phyloP scores from a whole-genome alignment of 2,888 invertebrate species.

The Spisula solida region DNA sequence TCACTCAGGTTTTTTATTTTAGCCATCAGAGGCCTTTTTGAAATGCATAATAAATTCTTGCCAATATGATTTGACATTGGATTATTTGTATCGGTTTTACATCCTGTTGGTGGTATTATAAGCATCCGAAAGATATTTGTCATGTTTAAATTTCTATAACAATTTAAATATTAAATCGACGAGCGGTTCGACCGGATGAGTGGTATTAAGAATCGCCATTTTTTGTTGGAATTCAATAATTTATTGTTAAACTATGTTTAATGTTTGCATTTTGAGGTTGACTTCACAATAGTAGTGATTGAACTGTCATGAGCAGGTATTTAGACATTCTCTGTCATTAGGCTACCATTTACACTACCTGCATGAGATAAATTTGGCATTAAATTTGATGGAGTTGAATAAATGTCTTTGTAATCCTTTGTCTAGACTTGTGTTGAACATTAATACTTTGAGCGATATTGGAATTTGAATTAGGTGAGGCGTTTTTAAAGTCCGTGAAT shows the following conservation, averaged over 20 bases:
- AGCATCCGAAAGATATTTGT: neutral
- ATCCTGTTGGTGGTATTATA: neutral
- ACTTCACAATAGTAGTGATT: no score
- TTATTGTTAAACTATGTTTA: no score
- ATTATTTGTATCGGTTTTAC: neutral
- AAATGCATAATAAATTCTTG: neutral
- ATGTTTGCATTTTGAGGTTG: no score
- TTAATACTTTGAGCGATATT: neutral
- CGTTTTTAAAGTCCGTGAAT: no score
- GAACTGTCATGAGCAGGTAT: neutral
- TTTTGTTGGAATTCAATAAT: no score
- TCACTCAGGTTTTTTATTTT: neutral
- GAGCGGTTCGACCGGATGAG: no score
- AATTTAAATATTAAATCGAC: no score
- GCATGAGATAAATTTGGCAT: neutral
- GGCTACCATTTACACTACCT: neutral
- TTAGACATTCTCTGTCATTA: neutral
- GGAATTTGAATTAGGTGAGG: no score
- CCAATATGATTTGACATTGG: neutral
- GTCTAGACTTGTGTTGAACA: neutral
- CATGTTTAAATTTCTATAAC: no score
- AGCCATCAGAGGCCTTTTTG: neutral
- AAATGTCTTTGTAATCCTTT: slow-evolving; percentile 5
- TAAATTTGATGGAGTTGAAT: neutral
- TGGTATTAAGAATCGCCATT: no score